phyloP scores from a whole-genome alignment of 2,888 invertebrate species.

The Cosmia pyralina region DNA sequence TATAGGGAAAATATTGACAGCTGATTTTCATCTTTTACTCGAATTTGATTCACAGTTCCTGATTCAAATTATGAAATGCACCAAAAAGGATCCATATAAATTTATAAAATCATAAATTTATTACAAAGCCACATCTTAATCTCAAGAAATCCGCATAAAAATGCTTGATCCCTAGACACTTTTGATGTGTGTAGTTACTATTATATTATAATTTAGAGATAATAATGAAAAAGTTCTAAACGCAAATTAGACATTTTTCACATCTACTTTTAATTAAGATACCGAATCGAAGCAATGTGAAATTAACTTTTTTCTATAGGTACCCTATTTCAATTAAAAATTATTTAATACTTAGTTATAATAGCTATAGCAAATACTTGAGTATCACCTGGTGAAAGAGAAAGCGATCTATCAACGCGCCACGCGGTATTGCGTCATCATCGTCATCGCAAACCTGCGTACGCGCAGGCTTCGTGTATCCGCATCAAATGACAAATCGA shows the following conservation, averaged over 20 bases:
- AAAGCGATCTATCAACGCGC: constrained; percentile 76
- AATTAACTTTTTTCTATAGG: not conserved
- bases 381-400: constrained; percentile 70
- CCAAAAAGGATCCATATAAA: too few relatives aligned
- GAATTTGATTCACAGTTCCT: too few relatives aligned
- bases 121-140: too few relatives aligned
- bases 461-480: constrained; percentile 59
- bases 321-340: constrained; percentile 5
- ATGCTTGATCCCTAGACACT: too few relatives aligned
- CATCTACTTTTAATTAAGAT: not conserved
- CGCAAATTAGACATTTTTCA: not conserved
- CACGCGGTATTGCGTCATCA: constrained; percentile 63
- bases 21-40: too few relatives aligned
- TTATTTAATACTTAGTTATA: constrained; percentile 21
- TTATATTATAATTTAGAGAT: too few relatives aligned
- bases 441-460: constrained; percentile 67
- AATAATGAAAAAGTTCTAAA: not conserved
- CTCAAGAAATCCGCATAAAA: too few relatives aligned
- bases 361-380: constrained; percentile 20
- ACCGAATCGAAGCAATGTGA: not conserved
- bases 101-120: too few relatives aligned
- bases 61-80: too few relatives aligned
- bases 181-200: constrained; percentile 8
- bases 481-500: constrained; percentile 52
- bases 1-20: too few relatives aligned